Base-by-base conservation (phyloP, 2,797 vertebrate genomes). In the Enteromius unitaeniatus region DNA sequence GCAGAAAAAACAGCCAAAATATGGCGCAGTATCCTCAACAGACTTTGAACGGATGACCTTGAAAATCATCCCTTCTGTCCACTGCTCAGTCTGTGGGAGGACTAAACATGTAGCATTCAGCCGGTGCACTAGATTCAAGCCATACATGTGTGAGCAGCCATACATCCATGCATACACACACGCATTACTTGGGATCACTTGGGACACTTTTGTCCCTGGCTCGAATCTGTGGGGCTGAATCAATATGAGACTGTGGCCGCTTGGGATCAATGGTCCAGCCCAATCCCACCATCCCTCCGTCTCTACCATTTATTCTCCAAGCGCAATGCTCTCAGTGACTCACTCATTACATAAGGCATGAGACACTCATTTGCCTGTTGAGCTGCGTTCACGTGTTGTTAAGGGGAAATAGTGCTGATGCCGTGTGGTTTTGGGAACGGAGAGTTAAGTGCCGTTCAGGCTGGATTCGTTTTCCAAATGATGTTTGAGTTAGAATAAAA, bases 31-130 rank as follows among this genome's bases (percentile, higher is more conserved):
- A 58, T 67, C 49, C 51, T 42, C 11, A 26, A 82, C 67, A 82
- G 81, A 68, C 34, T 76, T 83, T 76, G 49, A 45, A 87, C 5
- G 65, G 60, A 40, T 42, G 79, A 58, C 86, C 86, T 51, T 65
- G 75, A 78, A 85, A 68, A 88, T 76, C 73, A 86, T 53, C 53
- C 81, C 78, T 84, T 86, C 78, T 76, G 68, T 83, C 53, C 79
- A 40, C 79, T 78, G 77, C 60, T 76, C 37, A 1, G 47, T 68
- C 49, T 55, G 72, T 83, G 62, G 73, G 73, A 68, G 49, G 62
- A 51, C 51, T 67, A 21, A 82, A 82, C 45, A 55, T n/a, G 73
- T 58, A 77, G 81, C 34, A 28, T 34, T 76, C 60, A 55, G 31
- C 47, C 3, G 37, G 77, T 47, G 81, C 42, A 58, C 49, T 67